Evolutionary conservation across 1,140 invertebrate species (phyloP).

Genomic region (Tenebrio molitor): DNA sequence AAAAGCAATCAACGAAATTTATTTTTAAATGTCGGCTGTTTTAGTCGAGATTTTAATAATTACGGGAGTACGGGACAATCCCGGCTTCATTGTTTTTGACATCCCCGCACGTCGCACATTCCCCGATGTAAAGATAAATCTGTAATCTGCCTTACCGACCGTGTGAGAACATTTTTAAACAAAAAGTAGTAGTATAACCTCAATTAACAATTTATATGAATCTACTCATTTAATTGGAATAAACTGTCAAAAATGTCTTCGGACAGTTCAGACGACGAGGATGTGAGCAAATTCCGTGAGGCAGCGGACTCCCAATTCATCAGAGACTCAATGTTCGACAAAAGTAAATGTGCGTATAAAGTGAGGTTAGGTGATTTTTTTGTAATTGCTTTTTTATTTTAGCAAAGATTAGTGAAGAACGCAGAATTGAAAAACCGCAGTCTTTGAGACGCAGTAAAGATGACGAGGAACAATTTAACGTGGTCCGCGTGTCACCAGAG

Average conservation of each 20-base stretch:
- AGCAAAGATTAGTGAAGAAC: neutral
- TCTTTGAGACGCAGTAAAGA: slow-evolving; percentile 51
- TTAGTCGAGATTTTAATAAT: no score
- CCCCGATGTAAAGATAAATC: no score
- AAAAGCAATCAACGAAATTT: no score
- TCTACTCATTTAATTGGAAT: no score
- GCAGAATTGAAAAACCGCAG: slow-evolving; percentile 26
- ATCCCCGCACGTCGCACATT: no score
- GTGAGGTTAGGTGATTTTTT: slow-evolving; percentile 3
- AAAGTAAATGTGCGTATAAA: slow-evolving; percentile 34
- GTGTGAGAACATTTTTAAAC: no score
- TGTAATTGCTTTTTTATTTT: slow-evolving; percentile 5
- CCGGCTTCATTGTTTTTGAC: no score
- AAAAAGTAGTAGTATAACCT: no score
- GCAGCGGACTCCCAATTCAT: slow-evolving; percentile 53
- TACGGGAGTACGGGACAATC: no score
- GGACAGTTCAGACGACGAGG: slow-evolving; percentile 56
- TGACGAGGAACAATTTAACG: slow-evolving; percentile 57
- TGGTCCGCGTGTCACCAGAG: slow-evolving; percentile 58
- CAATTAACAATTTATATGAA: no score
- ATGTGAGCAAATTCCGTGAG: slow-evolving; percentile 54
- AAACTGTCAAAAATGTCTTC: slow-evolving; percentile 56
- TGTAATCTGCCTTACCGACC: slow-evolving; percentile 1
- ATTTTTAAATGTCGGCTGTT: no score
- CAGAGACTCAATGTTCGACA: slow-evolving; percentile 53